Conservation (phyloP, 2,797 vertebrate species). For the Mallotus villosus region DNA sequence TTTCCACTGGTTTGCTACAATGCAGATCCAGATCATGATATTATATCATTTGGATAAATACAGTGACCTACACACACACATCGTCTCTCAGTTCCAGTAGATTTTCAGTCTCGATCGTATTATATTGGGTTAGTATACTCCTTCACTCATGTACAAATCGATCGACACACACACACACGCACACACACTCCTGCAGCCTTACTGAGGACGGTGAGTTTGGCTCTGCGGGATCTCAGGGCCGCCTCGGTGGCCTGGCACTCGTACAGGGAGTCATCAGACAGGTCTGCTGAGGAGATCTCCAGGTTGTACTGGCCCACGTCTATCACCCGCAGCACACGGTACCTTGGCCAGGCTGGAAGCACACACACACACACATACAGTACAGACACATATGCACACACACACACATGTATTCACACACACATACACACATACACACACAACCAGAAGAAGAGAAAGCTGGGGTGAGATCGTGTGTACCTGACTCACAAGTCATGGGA, state of each 20-base stretch:
- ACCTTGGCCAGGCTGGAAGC: constrained; percentile 87
- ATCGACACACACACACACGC: constrained; percentile 11
- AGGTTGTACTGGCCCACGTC: constrained; percentile 92
- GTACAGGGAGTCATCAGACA: constrained; percentile 90
- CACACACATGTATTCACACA: background rate
- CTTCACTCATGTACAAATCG: too few species aligned
- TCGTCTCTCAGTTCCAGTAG: too few species aligned
- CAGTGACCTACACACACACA: background rate
- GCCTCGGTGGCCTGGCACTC: constrained; percentile 97
- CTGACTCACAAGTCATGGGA: too few species aligned
- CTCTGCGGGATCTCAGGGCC: constrained; percentile 87
- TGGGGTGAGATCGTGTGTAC: too few species aligned
- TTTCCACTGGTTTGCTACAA: background rate
- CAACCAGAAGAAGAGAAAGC: too few species aligned
- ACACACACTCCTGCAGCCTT: constrained; percentile 51
- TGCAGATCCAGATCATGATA: background rate
- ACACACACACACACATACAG: background rate
- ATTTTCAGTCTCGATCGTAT: too few species aligned
- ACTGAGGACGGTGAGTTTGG: constrained; percentile 93
- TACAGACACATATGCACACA: constrained; percentile 4
- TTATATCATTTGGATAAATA: background rate
- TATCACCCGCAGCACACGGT: constrained; percentile 82
- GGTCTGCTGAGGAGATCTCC: constrained; percentile 86
- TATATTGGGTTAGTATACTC: too few species aligned
- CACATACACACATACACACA: constrained; percentile 1